Evolutionary conservation across 92 coral and sea anemone genomes (phyloP).

Genomic region (Hydrozoanthus gracilis): DNA sequence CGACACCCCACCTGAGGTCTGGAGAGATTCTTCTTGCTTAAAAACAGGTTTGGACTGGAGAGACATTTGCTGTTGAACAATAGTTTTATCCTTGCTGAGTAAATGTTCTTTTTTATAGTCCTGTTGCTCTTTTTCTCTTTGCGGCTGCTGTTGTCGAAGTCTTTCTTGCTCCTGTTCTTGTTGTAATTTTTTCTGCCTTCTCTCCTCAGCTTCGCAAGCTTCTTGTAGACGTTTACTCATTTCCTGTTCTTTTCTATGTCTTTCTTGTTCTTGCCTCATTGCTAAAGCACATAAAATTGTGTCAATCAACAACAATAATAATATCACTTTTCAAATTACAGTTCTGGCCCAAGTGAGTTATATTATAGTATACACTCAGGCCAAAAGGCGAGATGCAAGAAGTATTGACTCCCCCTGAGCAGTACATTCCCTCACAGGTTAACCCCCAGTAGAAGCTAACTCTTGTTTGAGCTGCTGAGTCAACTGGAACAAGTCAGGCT

Average conservation of each 20-base stretch:
- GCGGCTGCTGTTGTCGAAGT: conserved; percentile 31
- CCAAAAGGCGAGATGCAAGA: too few species aligned
- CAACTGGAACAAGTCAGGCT: too few species aligned
- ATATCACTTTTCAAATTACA: background rate
- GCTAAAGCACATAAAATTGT: conserved; percentile 56
- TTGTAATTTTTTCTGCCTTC: conserved; percentile 41
- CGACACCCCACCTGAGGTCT: conserved; percentile 57
- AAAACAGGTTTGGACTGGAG: conserved; percentile 58
- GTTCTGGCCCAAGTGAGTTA: background rate
- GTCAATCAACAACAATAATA: background rate
- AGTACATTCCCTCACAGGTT: too few species aligned
- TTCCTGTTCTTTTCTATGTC: conserved; percentile 93
- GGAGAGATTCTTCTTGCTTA: conserved; percentile 39
- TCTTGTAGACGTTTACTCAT: conserved; percentile 89
- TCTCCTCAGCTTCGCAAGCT: conserved; percentile 76
- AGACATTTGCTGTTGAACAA: conserved; percentile 77
- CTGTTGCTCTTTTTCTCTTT: conserved; percentile 48
- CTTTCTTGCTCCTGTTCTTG: conserved; percentile 45
- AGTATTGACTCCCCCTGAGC: too few species aligned
- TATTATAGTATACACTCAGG: too few species aligned
- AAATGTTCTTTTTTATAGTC: conserved; percentile 78
- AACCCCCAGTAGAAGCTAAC: too few species aligned
- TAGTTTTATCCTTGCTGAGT: conserved; percentile 86
- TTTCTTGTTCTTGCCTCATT: conserved; percentile 92
- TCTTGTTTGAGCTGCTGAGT: too few species aligned